A percentile compares a stretch with the other conserved stretches of the same genome.
These are phyloP conservation scores for Gymnothorax reevesii DNA, from an alignment of 2,797 vertebrate genomes.

Conservation along the genomic window DNA sequence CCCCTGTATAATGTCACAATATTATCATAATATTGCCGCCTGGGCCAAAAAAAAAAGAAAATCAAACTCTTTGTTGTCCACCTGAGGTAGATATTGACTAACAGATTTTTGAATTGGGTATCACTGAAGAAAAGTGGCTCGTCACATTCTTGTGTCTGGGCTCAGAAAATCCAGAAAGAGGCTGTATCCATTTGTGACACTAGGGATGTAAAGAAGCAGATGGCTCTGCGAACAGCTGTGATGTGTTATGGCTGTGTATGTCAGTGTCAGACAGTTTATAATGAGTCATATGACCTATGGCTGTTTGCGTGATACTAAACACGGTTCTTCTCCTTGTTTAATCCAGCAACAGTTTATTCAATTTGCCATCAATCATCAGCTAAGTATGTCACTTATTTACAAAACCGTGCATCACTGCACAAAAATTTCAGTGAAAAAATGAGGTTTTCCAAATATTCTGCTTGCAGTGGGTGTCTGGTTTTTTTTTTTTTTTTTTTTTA, in stretches of 20 bases:
- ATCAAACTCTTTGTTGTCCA: conserved; percentile 24
- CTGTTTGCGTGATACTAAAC: conserved; percentile 6
- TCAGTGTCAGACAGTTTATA: conserved; percentile 15
- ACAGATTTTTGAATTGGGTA: conserved; percentile 35
- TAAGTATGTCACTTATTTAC: conserved; percentile 16
- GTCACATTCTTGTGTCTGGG: neutral
- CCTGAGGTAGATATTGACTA: conserved; percentile 25
- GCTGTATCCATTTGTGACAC: neutral
- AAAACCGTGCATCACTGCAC: conserved; percentile 6
- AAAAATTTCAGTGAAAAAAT: conserved; percentile 18
- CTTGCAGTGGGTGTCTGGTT: neutral
- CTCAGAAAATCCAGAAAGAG: neutral
- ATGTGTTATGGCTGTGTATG: neutral
- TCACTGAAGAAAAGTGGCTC: neutral
- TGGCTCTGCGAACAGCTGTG: conserved; percentile 9
- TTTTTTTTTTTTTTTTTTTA: too few species aligned
- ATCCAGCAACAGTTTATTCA: conserved; percentile 6
- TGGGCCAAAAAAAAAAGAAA: neutral
- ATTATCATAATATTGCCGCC: neutral
- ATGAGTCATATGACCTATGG: conserved; percentile 14
- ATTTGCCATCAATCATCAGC: neutral
- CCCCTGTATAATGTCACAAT: neutral
- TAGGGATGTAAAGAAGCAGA: conserved; percentile 16
- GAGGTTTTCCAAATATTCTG: neutral
- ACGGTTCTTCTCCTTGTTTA: neutral